These are phyloP conservation scores for Pantala flavescens DNA, from an alignment of 1,140 invertebrate genomes.

Conservation along the genomic window DNA sequence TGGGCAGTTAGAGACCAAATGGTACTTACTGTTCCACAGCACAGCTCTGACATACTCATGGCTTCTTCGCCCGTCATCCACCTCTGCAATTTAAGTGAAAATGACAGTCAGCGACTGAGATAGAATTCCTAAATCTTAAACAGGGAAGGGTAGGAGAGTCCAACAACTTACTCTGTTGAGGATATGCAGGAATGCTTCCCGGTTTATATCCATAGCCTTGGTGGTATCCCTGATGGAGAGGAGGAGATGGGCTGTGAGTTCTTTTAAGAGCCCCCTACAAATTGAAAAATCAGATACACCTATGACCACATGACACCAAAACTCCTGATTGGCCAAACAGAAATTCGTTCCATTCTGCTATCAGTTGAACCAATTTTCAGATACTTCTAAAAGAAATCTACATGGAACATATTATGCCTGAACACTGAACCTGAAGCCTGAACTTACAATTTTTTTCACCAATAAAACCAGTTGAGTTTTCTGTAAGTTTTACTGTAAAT, in stretches of 20 bases:
- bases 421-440: too few species aligned
- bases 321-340: background rate
- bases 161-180: slow-evolving; percentile 39
- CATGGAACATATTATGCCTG: too few species aligned
- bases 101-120: slow-evolving; percentile 11
- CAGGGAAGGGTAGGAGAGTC: background rate
- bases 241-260: slow-evolving; percentile 54
- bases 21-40: slow-evolving; percentile 68
- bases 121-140: background rate
- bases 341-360: too few species aligned
- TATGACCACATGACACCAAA: background rate
- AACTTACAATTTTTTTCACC: too few species aligned
- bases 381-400: too few species aligned
- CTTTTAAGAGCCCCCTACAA: slow-evolving; percentile 47
- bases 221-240: slow-evolving; percentile 41
- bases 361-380: too few species aligned
- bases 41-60: slow-evolving; percentile 63
- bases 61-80: slow-evolving; percentile 59
- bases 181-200: slow-evolving; percentile 26
- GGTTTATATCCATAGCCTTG: slow-evolving; percentile 43
- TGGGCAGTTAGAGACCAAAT: too few species aligned
- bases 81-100: slow-evolving; percentile 51
- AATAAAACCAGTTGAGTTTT: too few species aligned
- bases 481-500: too few species aligned
- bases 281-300: slow-evolving; percentile 13